phyloP scores from a whole-genome alignment of 35 echinoderm and acorn worm genomes.

The Strongylocentrotus purpuratus region DNA sequence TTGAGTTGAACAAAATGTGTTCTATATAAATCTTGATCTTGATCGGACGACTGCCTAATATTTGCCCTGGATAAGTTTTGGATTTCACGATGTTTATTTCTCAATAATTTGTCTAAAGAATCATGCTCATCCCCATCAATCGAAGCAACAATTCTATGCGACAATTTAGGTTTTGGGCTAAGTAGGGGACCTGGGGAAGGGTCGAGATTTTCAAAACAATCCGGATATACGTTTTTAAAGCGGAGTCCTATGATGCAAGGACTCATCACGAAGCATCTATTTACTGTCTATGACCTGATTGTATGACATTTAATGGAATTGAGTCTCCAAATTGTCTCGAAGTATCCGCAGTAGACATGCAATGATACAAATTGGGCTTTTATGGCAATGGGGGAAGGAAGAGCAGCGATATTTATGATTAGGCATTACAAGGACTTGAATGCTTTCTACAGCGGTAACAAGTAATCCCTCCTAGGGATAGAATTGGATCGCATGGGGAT shows the following conservation, averaged over 20 bases:
- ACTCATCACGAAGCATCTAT: neutral
- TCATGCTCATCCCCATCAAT: neutral
- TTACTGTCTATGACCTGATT: neutral
- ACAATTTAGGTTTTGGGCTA: neutral
- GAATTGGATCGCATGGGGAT: neutral
- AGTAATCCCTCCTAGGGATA: neutral
- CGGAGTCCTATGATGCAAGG: neutral
- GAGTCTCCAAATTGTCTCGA: neutral
- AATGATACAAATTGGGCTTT: constrained; percentile 3
- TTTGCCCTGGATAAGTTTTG: neutral
- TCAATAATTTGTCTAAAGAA: neutral
- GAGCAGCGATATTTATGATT: neutral
- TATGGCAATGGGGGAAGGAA: neutral
- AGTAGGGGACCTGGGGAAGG: neutral
- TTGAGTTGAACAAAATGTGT: too few relatives aligned
- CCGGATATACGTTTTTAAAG: neutral
- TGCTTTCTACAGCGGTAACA: neutral
- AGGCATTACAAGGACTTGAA: neutral
- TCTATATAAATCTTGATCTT: too few relatives aligned
- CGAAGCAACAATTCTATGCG: neutral
- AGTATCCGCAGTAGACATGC: neutral
- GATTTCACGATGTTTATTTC: neutral
- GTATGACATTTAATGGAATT: neutral
- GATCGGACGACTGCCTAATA: too few relatives aligned
- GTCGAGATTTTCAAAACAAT: neutral